Percentiles rank a stretch among this genome's conserved stretches.
Conservation (phyloP, 1,140 invertebrate species). For the Trinorchestia longiramus region DNA sequence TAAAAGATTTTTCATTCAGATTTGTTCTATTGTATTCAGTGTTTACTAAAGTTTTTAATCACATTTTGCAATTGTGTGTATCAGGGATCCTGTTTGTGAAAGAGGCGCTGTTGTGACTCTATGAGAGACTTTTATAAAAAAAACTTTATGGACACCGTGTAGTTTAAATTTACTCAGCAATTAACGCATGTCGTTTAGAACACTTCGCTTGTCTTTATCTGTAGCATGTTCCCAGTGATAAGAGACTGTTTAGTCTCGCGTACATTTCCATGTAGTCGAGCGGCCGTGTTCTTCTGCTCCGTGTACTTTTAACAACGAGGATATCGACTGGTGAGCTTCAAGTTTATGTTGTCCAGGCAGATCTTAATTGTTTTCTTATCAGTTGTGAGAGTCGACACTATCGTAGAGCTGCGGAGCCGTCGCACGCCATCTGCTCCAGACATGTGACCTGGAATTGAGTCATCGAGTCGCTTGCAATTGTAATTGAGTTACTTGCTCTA, state of each 20-base stretch:
- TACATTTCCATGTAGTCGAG: neutral
- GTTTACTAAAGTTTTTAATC: too few species aligned
- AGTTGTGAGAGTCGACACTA: neutral
- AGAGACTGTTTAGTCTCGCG: neutral
- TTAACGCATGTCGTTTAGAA: neutral
- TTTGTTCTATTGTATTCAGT: too few species aligned
- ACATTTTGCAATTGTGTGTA: too few species aligned
- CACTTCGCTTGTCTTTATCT: neutral
- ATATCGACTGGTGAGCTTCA: neutral
- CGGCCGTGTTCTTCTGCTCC: neutral
- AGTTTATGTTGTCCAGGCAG: neutral
- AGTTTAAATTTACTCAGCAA: neutral
- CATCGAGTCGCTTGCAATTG: neutral
- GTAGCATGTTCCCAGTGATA: neutral
- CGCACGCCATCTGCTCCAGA: neutral
- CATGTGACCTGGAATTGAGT: neutral
- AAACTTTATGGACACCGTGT: neutral
- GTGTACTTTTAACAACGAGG: neutral
- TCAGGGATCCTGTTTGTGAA: too few species aligned
- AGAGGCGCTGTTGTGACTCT: too few species aligned
- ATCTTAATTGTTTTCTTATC: conserved; percentile 54
- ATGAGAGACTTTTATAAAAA: too few species aligned
- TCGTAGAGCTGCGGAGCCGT: neutral
- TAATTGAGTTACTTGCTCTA: too few species aligned
- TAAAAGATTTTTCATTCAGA: too few species aligned